Evolutionary conservation across 2,113 vertebrate genomes (phyloP), one percentile per base, ranked within the genome.

Genomic region (Galbula dea): DNA sequence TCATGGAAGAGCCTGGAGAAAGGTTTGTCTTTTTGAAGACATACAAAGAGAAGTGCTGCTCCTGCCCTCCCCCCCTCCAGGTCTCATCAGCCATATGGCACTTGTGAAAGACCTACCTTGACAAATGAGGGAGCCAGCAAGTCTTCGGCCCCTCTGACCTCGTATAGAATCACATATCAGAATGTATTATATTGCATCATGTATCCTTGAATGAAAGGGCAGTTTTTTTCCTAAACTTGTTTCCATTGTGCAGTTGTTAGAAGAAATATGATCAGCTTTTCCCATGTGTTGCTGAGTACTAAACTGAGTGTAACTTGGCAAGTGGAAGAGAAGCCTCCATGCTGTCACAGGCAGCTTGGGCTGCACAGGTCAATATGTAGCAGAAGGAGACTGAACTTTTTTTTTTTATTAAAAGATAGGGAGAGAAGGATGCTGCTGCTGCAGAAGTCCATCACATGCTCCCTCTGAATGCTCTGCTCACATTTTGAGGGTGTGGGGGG

Each of bases 81-180:
- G 17, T 68, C 22, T 57, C 10, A 0, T 52, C 71, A 62, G 54
- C 62, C 0, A 0, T 36, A 10, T 69, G 45, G 49, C 4, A 2
- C 45, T 45, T 52, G n/a, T 87, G 74, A 52, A 62, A 76, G 83
- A 79, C 41, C 37, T n/a, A 6, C 45, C 36, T 49, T 68, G 81
- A 61, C 89, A 82, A 81, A 76, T 0, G 2, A 13, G 32, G 48
- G 27, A 39, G 23, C 30, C 11, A 4, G 32, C 18, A 26, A 34
- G 8, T 45, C 54, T 72, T 67, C 19, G 15, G 36, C 26, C 7
- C 6, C 32, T 54, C 71, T 76, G 74, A 54, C 71, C 78, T 85
- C 0, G 0, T 29, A 4, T 16, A 34, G 67, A 82, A 24, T n/a
- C 66, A 48, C 20, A 13, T 52, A 73, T 61, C 87, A 88, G 82